A percentile compares a stretch with the other conserved stretches of the same genome.
Conservation (phyloP, 2,113 vertebrate species). For the Rostratula benghalensis region DNA sequence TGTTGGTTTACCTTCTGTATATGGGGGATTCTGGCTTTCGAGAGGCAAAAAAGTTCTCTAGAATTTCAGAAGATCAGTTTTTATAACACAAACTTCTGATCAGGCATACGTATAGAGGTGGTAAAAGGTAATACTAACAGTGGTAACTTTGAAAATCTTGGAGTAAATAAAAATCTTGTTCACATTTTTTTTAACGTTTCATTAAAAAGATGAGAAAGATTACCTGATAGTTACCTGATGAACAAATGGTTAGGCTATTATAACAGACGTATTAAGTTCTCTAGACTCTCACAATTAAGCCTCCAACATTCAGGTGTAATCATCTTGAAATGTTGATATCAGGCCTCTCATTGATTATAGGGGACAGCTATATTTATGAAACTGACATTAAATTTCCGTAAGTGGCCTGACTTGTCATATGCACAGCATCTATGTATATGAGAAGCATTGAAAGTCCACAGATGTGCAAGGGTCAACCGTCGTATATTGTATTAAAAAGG, state of each 20-base stretch:
- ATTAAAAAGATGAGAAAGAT: background rate
- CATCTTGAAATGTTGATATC: background rate
- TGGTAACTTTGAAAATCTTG: background rate
- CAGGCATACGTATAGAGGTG: background rate
- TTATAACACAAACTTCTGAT: background rate
- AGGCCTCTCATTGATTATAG: background rate
- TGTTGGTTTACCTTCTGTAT: background rate
- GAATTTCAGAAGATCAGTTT: background rate
- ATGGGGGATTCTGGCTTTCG: background rate
- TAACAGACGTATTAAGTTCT: rapidly evolving
- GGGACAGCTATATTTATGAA: background rate
- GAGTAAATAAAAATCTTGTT: background rate
- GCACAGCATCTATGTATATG: rapidly evolving
- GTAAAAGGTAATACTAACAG: background rate
- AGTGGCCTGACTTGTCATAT: background rate
- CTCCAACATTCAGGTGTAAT: background rate
- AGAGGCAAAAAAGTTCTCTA: background rate
- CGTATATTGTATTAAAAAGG: background rate
- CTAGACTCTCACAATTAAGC: background rate
- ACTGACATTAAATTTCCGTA: rapidly evolving
- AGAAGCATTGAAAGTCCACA: background rate
- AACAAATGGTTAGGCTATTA: background rate
- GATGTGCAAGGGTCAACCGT: background rate
- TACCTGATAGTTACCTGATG: background rate
- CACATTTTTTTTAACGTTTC: rapidly evolving